A percentile compares a stretch with the other conserved stretches of the same genome.
These are phyloP conservation scores for Eilema depressum DNA, from an alignment of 2,888 invertebrate species.

Conservation along the genomic window DNA sequence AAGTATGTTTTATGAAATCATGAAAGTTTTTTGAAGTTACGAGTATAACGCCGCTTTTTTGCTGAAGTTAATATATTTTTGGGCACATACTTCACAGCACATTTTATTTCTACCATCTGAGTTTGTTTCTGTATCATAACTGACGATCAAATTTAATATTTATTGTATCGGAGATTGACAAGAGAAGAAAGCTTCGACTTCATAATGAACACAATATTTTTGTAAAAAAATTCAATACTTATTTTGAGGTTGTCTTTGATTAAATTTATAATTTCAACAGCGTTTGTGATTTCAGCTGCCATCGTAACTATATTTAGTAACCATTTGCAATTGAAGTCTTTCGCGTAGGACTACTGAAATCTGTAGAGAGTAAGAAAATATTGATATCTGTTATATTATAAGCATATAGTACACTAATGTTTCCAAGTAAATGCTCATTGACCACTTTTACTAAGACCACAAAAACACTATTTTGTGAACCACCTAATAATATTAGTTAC, in stretches of 20 bases:
- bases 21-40: slow-evolving; percentile 33
- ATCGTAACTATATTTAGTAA: too few relatives aligned
- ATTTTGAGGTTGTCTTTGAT: too few relatives aligned
- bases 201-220: not conserved
- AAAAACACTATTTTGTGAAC: not conserved
- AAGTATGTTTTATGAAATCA: slow-evolving; percentile 41
- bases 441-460: not conserved
- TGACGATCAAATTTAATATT: slow-evolving; percentile 14
- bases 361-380: too few relatives aligned
- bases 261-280: too few relatives aligned
- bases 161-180: not conserved
- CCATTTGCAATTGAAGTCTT: too few relatives aligned
- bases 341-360: not conserved
- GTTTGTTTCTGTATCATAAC: not conserved
- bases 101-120: slow-evolving; percentile 13
- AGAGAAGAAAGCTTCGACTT: not conserved
- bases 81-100: slow-evolving; percentile 10
- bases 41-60: slow-evolving; percentile 19
- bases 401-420: too few relatives aligned
- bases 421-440: not conserved
- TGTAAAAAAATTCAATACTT: too few relatives aligned
- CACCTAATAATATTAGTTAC: not conserved
- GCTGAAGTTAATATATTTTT: slow-evolving; percentile 16
- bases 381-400: too few relatives aligned
- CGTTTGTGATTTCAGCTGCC: too few relatives aligned